Evolutionary conservation across 2,888 invertebrate genomes (phyloP).

Genomic region (Leptopilina drosophilae): DNA sequence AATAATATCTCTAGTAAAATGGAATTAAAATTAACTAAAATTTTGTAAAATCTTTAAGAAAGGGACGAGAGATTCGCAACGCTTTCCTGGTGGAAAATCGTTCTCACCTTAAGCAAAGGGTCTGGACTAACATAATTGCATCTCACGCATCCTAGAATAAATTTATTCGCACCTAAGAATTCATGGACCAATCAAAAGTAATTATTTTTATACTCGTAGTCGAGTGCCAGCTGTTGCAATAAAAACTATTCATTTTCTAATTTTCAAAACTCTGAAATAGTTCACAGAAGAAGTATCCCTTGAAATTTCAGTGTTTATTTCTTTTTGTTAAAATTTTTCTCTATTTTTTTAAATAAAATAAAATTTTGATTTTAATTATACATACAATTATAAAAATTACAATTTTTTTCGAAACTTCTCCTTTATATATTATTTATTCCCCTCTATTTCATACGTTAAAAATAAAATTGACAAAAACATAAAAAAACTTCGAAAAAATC

Average conservation of each 20-base stretch:
- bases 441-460: no score
- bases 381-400: no score
- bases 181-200: constrained; percentile 15
- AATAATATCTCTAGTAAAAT: background rate
- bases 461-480: no score
- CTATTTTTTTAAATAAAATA: no score
- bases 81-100: constrained; percentile 42
- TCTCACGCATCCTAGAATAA: constrained; percentile 14
- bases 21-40: background rate
- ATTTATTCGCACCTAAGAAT: constrained; percentile 24
- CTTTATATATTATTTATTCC: no score
- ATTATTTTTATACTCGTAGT: constrained; percentile 5
- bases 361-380: no score
- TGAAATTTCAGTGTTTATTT: no score
- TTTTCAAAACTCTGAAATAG: no score
- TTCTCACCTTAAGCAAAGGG: constrained; percentile 8
- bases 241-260: constrained; percentile 8
- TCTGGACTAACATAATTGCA: constrained; percentile 7
- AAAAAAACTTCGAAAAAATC: no score
- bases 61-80: constrained; percentile 54
- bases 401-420: no score
- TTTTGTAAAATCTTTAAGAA: constrained; percentile 54
- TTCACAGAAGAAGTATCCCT: background rate
- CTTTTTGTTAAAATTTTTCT: no score
- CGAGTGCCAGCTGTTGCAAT: constrained; percentile 22